Percentiles rank a stretch among this genome's conserved stretches.
These are phyloP conservation scores for Calidris pygmaea DNA, from an alignment of 2,113 vertebrate species.

Conservation along the genomic window DNA sequence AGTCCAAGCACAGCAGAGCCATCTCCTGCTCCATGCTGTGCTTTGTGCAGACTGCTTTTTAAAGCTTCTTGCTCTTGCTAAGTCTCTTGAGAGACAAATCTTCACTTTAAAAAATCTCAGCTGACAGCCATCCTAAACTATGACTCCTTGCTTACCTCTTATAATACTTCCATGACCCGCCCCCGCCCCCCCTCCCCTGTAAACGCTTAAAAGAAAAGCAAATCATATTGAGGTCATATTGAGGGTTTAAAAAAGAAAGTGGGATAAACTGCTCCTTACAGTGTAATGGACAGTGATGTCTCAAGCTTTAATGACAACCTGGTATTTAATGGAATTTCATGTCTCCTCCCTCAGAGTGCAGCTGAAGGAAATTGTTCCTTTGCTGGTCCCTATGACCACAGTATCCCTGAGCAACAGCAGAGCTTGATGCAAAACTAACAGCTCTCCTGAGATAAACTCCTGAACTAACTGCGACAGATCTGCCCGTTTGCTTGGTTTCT, in stretches of 20 bases:
- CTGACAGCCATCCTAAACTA: not conserved
- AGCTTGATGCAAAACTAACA: not conserved
- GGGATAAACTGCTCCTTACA: not conserved
- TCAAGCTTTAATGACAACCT: not conserved
- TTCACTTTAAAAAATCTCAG: not conserved
- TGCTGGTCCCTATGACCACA: not conserved
- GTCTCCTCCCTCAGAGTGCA: not conserved
- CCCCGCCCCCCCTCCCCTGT: too few species aligned
- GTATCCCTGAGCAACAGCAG: constrained; percentile 10
- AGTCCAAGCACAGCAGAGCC: not conserved
- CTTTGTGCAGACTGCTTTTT: not conserved
- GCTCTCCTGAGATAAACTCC: not conserved
- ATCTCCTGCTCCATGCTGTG: not conserved
- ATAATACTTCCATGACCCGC: not conserved
- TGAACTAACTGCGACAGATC: not conserved
- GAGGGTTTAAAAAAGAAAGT: not conserved
- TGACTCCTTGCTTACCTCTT: not conserved
- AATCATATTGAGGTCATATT: not conserved
- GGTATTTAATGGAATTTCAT: not conserved
- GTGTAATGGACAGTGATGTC: not conserved
- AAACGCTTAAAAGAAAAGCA: not conserved
- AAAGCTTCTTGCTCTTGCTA: not conserved
- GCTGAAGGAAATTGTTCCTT: not conserved
- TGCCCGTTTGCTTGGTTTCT: not conserved
- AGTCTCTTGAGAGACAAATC: not conserved